These are phyloP conservation scores for Ataeniobius toweri DNA, from an alignment of 2,797 vertebrate genomes.

Conservation along the genomic window DNA sequence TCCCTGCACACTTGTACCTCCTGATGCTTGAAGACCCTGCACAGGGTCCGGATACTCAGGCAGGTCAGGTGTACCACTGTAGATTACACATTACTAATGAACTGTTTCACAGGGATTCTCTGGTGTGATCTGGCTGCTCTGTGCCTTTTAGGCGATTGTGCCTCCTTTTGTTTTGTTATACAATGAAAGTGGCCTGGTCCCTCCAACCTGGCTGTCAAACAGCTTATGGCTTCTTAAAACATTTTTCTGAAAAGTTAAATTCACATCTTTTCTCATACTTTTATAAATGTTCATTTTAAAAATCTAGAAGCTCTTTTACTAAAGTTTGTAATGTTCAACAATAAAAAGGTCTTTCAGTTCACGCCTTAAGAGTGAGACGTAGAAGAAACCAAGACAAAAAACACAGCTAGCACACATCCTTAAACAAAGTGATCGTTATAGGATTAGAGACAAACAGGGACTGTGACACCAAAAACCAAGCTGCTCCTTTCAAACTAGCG, in stretches of 20 bases:
- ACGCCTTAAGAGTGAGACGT: slow-evolving; percentile 64
- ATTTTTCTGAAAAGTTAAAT: slow-evolving; percentile 42
- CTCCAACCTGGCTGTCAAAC: slow-evolving; percentile 34
- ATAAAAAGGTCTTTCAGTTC: slow-evolving; percentile 69
- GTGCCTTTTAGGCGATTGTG: slow-evolving; percentile 46
- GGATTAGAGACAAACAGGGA: not conserved
- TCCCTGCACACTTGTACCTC: not conserved
- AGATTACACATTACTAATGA: not conserved
- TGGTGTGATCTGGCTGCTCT: not conserved
- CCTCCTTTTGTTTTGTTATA: slow-evolving; percentile 26
- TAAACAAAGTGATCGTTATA: not conserved
- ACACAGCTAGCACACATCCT: not conserved
- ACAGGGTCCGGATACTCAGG: not conserved
- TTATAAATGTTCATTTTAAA: slow-evolving; percentile 57
- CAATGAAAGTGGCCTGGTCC: slow-evolving; percentile 31
- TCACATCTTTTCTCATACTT: slow-evolving; percentile 27
- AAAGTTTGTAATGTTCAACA: slow-evolving; percentile 33
- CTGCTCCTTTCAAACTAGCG: not conserved
- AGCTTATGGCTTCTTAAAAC: slow-evolving; percentile 67
- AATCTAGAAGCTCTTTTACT: slow-evolving; percentile 65
- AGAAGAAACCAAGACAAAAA: slow-evolving; percentile 60
- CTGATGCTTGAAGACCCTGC: not conserved
- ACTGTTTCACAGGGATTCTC: not conserved
- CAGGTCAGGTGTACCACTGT: not conserved
- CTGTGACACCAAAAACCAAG: not conserved